These are phyloP conservation scores for Gerris buenoi DNA, from an alignment of 1,140 invertebrate genomes.

Conservation along the genomic window DNA sequence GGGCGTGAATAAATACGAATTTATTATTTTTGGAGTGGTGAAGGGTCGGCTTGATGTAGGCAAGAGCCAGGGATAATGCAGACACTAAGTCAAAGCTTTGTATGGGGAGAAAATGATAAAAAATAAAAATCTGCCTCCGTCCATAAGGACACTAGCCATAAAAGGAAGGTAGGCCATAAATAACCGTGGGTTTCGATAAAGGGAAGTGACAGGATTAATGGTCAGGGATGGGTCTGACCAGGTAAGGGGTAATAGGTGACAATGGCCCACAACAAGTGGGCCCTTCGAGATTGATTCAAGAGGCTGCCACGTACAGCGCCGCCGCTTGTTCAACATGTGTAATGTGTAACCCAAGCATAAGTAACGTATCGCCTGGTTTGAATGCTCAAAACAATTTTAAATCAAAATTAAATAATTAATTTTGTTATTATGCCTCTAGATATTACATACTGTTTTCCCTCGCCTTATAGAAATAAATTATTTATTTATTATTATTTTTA, in stretches of 20 bases:
- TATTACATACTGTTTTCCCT: no score
- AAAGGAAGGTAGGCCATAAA: neutral
- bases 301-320: neutral
- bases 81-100: neutral
- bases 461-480: no score
- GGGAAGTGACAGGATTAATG: neutral
- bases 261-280: neutral
- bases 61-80: neutral
- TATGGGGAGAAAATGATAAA: neutral
- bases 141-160: no score
- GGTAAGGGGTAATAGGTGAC: neutral
- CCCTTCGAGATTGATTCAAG: neutral
- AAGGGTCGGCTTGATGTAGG: neutral
- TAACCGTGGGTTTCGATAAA: neutral
- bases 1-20: neutral
- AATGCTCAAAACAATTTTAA: no score
- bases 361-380: no score
- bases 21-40: neutral
- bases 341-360: no score
- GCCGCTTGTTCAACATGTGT: no score
- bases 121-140: no score
- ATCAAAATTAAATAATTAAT: no score
- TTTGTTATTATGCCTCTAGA: no score
- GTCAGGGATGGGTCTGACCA: neutral
- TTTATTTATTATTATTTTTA: no score